These are phyloP conservation scores for Canis aureus DNA, from an alignment of 2,113 vertebrate species.

Conservation along the genomic window DNA sequence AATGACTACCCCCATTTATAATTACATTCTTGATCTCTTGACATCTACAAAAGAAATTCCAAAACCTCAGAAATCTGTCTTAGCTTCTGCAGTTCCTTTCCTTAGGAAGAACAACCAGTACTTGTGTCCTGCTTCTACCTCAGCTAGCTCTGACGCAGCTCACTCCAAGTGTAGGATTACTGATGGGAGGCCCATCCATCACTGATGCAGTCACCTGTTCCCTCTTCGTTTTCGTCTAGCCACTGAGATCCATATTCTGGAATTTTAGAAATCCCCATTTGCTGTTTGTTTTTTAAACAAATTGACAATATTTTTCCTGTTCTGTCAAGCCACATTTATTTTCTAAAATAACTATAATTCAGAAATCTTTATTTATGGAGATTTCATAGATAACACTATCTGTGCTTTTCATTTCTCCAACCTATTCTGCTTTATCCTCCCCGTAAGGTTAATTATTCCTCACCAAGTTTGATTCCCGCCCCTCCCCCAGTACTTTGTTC, in stretches of 20 bases:
- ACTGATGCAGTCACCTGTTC: conserved; percentile 44
- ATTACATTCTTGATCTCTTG: not conserved
- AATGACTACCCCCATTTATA: not conserved
- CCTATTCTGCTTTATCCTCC: not conserved
- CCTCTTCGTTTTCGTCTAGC: conserved; percentile 61
- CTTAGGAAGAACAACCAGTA: not conserved
- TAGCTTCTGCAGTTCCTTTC: conserved; percentile 64
- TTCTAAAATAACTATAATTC: conserved; percentile 15
- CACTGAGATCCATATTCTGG: not conserved
- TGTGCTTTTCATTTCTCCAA: not conserved
- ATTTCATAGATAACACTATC: conserved; percentile 33
- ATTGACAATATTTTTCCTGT: conserved; percentile 13
- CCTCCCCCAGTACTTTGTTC: not conserved
- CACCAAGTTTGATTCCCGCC: not conserved
- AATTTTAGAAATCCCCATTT: conserved; percentile 60
- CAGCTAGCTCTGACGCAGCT: conserved; percentile 50
- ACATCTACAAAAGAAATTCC: not conserved
- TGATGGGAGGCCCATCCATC: not conserved
- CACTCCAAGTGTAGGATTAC: conserved; percentile 33
- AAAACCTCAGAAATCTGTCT: conserved; percentile 49
- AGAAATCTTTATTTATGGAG: conserved; percentile 1
- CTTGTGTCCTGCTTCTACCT: not conserved
- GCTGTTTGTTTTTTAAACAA: not conserved
- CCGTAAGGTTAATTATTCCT: not conserved
- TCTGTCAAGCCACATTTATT: conserved; percentile 62